Percentiles rank a stretch among this genome's conserved stretches.
phyloP scores from a whole-genome alignment of 1,140 invertebrate genomes.

The Ridgeia piscesae region DNA sequence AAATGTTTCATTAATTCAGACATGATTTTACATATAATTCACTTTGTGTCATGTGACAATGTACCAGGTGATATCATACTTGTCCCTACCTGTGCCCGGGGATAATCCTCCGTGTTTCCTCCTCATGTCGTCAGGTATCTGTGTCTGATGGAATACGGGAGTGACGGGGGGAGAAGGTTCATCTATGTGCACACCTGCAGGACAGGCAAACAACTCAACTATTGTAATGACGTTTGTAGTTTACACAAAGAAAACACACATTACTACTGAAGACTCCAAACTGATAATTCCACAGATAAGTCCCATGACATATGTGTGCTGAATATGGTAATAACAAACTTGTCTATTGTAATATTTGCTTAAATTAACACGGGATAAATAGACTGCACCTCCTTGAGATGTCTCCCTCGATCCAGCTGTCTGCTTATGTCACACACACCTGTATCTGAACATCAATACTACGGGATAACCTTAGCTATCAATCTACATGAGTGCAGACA shows the following conservation, averaged over 20 bases:
- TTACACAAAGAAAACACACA: too few species aligned
- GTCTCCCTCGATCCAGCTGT: too few species aligned
- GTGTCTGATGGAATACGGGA: slow-evolving; percentile 37
- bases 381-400: too few species aligned
- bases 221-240: neutral
- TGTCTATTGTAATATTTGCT: too few species aligned
- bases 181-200: slow-evolving; percentile 25
- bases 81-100: neutral
- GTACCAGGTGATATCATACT: too few species aligned
- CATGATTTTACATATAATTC: neutral
- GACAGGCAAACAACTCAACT: neutral
- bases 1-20: neutral
- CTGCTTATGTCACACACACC: too few species aligned
- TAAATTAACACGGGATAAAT: too few species aligned
- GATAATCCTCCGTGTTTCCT: neutral
- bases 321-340: too few species aligned
- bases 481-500: too few species aligned
- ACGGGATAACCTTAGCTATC: too few species aligned
- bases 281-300: too few species aligned
- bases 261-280: neutral
- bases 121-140: slow-evolving; percentile 28
- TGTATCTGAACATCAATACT: too few species aligned
- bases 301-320: neutral
- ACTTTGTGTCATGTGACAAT: neutral
- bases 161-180: slow-evolving; percentile 28